phyloP scores from a whole-genome alignment of 2,113 vertebrate species.

The Noctilio leporinus region DNA sequence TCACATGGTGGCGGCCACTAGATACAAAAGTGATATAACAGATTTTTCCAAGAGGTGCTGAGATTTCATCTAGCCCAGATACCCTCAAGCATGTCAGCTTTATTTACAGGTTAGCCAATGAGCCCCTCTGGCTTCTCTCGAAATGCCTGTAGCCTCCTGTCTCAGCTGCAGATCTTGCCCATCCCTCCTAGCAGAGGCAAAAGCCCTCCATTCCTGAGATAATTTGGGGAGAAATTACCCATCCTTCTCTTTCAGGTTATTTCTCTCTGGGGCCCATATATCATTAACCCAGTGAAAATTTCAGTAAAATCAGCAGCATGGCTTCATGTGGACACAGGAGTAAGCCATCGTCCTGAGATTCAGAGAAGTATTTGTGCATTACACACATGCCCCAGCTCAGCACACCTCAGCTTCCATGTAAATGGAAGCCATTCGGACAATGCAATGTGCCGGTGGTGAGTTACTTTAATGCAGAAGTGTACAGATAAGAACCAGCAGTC shows the following conservation, averaged over 20 bases:
- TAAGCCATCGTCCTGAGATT: not conserved
- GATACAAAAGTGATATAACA: not conserved
- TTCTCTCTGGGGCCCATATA: not conserved
- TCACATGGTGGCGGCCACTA: not conserved
- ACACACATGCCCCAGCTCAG: not conserved
- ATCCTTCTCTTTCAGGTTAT: not conserved
- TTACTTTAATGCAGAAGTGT: too few relatives aligned
- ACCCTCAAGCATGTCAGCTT: not conserved
- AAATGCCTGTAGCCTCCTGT: fast-evolving
- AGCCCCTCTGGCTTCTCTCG: not conserved
- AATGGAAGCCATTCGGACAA: not conserved
- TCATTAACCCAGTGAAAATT: not conserved
- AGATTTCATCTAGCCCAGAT: not conserved
- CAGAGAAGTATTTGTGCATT: not conserved
- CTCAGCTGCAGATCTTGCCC: not conserved
- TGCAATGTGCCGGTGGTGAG: fast-evolving
- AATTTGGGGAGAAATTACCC: not conserved
- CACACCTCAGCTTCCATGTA: not conserved
- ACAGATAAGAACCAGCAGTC: not conserved
- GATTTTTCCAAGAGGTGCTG: not conserved
- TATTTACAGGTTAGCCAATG: not conserved
- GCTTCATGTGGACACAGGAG: not conserved
- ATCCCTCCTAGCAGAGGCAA: not conserved
- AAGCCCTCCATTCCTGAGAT: not conserved
- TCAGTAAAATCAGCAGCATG: not conserved